Base-by-base conservation (phyloP, 1,140 invertebrate species). In the Papilio helenus region DNA sequence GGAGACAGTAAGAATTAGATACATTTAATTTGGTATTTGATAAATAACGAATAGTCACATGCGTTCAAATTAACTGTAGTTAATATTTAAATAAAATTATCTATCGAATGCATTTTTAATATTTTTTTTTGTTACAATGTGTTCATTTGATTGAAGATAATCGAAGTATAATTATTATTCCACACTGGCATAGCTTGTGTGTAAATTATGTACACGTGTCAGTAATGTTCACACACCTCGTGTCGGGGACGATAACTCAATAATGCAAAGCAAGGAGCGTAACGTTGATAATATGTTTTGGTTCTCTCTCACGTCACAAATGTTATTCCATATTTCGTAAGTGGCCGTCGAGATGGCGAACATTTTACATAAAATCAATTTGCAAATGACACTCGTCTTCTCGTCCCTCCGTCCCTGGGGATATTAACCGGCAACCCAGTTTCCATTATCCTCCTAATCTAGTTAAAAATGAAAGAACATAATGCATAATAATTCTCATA, bases 381-480 rank as follows among this genome's bases (percentile, higher is more conserved):
- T 74, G 72, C 39, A 74, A 74, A 74, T 49, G 72, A 74, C 72
- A 44, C 18, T 46, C 20, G 14, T 49, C 39, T 26, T 44, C 20
- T 23, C 39, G 42, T 12, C 10, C 44, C 72, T n/a, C 18, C n/a
- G 42, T 26, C 72, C 72, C 72, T 9, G 14, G 44, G 72, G 42
- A 74, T 49, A 74, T 74, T 49, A 74, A 44, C 42, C 23, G 44
- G 20, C n/a, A 44, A 26, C 72, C 72, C 42, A 20, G 20, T 74
- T 49, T 49, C 72, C 72, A 46, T 74, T 74, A 74, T 74, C 72
- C n/a, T 2, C 44, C 12, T 49, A 74, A 74, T 74, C 20, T 46
- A 49, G 12, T 46, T 44, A 44, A 49, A 74, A 74, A 74, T 46
- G 72, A 49, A 16, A 51, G 42, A 74, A 44, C 42, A 39, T 42